A percentile compares a stretch with the other conserved stretches of the same genome.
phyloP scores from a whole-genome alignment of 2,888 invertebrate genomes.

The Drosophila suboccidentalis region DNA sequence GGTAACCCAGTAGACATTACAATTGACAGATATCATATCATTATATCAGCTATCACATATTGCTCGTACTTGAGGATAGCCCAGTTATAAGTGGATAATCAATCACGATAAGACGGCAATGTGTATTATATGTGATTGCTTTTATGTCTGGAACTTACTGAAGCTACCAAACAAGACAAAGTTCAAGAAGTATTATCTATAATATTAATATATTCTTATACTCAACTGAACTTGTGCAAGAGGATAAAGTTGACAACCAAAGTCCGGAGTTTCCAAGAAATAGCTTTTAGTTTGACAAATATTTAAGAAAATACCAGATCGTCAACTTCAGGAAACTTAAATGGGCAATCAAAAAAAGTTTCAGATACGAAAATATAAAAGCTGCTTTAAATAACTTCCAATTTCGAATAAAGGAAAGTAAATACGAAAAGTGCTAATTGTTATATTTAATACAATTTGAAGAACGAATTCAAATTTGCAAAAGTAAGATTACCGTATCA shows the following conservation, averaged over 20 bases:
- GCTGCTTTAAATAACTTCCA: no score
- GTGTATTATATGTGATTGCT: background rate
- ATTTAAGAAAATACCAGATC: no score
- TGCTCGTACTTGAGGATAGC: slow-evolving; percentile 11
- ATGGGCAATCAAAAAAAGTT: no score
- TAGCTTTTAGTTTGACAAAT: no score
- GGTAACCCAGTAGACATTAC: slow-evolving; percentile 3
- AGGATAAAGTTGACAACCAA: background rate
- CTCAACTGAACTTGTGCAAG: background rate
- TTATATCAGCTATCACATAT: background rate
- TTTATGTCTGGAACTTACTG: background rate
- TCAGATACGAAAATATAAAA: no score
- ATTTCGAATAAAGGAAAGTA: no score
- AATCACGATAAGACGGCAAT: slow-evolving; percentile 8
- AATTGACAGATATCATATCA: slow-evolving; percentile 2
- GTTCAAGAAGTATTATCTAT: background rate
- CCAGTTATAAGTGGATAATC: slow-evolving; percentile 15
- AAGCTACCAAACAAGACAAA: background rate
- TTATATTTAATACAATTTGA: background rate
- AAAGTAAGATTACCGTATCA: no score
- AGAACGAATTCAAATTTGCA: background rate
- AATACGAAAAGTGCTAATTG: no score
- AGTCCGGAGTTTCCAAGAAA: no score
- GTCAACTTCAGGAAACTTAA: no score
- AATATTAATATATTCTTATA: background rate